Conservation (phyloP, 2,113 vertebrate species). For the Cottus gobio region DNA sequence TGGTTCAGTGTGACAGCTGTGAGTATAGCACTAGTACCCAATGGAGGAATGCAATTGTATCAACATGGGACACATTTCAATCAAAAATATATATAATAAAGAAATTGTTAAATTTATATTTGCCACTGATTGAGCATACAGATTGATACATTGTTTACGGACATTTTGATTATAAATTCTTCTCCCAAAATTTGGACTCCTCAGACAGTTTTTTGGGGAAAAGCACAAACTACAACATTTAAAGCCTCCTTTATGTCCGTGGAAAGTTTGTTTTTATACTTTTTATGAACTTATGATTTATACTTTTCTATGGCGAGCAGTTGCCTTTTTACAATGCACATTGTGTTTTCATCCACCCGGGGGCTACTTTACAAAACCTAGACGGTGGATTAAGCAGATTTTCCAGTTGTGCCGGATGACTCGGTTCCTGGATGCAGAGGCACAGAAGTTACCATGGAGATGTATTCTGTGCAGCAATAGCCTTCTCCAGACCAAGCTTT, state of each 20-base stretch:
- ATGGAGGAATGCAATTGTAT: not conserved
- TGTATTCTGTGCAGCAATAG: not conserved
- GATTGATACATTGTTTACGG: not conserved
- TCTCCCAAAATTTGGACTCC: no score
- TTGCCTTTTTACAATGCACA: not conserved
- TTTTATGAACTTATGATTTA: not conserved
- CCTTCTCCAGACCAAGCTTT: not conserved
- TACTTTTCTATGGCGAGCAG: not conserved
- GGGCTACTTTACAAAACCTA: not conserved
- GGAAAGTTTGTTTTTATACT: not conserved
- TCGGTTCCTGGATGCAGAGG: no score
- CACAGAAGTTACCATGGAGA: not conserved
- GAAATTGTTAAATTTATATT: no score
- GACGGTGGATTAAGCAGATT: no score
- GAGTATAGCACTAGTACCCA: no score
- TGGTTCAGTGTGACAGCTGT: slow-evolving; percentile 17
- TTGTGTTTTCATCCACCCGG: not conserved
- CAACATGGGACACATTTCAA: not conserved
- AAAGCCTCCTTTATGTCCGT: not conserved
- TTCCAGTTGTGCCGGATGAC: not conserved
- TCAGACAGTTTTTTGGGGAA: no score
- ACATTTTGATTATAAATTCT: not conserved
- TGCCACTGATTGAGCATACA: not conserved
- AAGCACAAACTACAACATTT: not conserved
- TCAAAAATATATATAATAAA: no score